Evolutionary conservation across 2,797 vertebrate species (phyloP).

Genomic region (Mormyrus proboscirostris): DNA sequence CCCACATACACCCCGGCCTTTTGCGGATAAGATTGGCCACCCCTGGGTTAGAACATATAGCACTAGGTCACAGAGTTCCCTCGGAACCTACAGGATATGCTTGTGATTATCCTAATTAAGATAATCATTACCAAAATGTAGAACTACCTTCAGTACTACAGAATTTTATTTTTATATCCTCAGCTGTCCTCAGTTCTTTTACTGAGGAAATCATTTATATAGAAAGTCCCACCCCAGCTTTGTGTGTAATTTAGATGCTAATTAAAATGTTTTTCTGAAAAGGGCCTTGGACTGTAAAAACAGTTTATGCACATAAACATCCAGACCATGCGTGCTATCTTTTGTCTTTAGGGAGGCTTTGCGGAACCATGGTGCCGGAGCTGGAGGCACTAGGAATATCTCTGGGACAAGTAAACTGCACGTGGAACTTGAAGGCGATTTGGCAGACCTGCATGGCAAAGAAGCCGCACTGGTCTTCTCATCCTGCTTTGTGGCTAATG

Average conservation of each 20-base stretch:
- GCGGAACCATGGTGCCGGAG: conserved; percentile 68
- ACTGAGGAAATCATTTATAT: background rate
- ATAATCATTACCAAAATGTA: background rate
- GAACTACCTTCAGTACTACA: background rate
- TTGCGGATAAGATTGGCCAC: no score
- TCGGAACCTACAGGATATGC: background rate
- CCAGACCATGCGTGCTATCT: background rate
- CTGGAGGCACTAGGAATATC: conserved; percentile 74
- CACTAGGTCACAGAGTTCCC: background rate
- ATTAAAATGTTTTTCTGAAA: background rate
- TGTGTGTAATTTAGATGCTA: background rate
- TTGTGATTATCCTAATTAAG: background rate
- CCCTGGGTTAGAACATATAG: background rate
- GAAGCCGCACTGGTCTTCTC: conserved; percentile 72
- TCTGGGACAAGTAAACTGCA: conserved; percentile 76
- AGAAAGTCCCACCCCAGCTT: background rate
- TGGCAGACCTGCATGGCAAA: conserved; percentile 72
- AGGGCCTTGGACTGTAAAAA: background rate
- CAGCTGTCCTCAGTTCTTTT: background rate
- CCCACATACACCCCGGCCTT: no score
- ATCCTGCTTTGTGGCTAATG: conserved; percentile 74
- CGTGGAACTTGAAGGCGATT: conserved; percentile 68
- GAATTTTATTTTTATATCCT: background rate
- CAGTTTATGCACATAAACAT: background rate
- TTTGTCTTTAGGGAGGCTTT: conserved; percentile 59